Conservation (phyloP, 2,113 vertebrate species). For the Thunnus maccoyii region DNA sequence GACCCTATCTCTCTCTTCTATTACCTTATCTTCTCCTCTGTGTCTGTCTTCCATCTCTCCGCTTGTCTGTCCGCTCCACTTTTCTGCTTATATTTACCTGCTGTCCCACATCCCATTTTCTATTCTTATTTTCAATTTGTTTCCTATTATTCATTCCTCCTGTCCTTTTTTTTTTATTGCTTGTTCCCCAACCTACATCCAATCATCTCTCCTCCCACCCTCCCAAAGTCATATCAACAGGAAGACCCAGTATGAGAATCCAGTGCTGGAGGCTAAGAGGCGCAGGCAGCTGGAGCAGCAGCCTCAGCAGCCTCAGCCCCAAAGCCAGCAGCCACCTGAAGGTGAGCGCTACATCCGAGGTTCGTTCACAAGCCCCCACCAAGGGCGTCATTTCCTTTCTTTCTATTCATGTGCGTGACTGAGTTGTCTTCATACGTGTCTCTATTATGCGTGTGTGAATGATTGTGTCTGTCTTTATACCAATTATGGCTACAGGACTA, state of each 20-base stretch:
- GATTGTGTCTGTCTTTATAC: conserved; percentile 36
- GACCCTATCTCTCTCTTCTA: conserved; percentile 30
- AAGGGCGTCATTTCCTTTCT: conserved; percentile 78
- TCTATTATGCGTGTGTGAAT: conserved; percentile 7
- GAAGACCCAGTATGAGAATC: conserved; percentile 99
- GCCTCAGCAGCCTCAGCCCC: conserved; percentile 84
- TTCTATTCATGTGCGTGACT: conserved; percentile 67
- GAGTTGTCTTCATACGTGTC: conserved; percentile 8
- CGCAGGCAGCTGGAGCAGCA: conserved; percentile 94
- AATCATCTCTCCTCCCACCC: neutral
- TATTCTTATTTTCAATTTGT: neutral
- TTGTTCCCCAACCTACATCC: conserved; percentile 4
- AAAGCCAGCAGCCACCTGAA: conserved; percentile 90
- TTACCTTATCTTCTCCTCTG: conserved; percentile 53
- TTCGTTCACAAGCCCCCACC: conserved; percentile 77
- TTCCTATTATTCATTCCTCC: neutral
- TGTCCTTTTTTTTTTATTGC: neutral
- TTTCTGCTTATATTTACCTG: conserved; percentile 32
- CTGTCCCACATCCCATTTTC: conserved; percentile 18
- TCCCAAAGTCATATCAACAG: conserved; percentile 96
- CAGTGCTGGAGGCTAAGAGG: conserved; percentile 95
- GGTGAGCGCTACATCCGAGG: conserved; percentile 88
- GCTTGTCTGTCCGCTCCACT: conserved; percentile 4
- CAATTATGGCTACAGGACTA: conserved; percentile 46
- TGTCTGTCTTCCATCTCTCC: neutral